phyloP scores from a whole-genome alignment of 2,797 vertebrate genomes.

The Poeciliopsis infans region DNA sequence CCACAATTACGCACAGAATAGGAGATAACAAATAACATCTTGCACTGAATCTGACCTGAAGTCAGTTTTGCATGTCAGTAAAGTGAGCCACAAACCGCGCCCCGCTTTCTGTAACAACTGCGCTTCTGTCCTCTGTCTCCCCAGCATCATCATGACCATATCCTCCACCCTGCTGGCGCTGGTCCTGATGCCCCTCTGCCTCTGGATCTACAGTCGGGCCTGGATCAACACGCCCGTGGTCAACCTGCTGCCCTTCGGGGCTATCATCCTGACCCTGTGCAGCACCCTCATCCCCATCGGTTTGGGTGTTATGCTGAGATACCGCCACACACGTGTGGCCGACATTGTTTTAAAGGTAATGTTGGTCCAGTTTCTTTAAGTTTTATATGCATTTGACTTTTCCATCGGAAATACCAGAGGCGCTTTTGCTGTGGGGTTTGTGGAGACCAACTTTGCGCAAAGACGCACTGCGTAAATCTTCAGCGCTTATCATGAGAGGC shows the following conservation, averaged over 20 bases:
- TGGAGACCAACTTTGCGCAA: slow-evolving; percentile 21
- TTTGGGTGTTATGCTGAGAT: slow-evolving; percentile 88
- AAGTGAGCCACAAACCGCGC: background rate
- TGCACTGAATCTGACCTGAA: background rate
- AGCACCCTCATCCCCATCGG: slow-evolving; percentile 95
- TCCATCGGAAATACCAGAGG: background rate
- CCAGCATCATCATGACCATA: slow-evolving; percentile 96
- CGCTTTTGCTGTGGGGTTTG: background rate
- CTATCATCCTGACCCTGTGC: slow-evolving; percentile 93
- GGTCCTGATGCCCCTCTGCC: slow-evolving; percentile 93
- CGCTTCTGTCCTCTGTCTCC: slow-evolving; percentile 17
- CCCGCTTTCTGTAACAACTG: background rate
- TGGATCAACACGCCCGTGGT: slow-evolving; percentile 97
- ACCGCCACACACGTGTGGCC: slow-evolving; percentile 85
- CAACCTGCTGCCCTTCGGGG: slow-evolving; percentile 90
- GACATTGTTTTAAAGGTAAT: slow-evolving; percentile 93
- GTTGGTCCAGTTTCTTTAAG: background rate
- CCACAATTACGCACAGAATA: background rate
- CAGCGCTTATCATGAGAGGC: slow-evolving; percentile 18
- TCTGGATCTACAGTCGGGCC: slow-evolving; percentile 95
- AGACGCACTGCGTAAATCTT: slow-evolving; percentile 68
- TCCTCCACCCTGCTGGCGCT: slow-evolving; percentile 94
- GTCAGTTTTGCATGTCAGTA: background rate
- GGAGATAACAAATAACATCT: background rate
- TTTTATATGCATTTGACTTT: background rate